Evolutionary conservation across 1,140 invertebrate species (phyloP).

Genomic region (Choristoneura fumiferana): DNA sequence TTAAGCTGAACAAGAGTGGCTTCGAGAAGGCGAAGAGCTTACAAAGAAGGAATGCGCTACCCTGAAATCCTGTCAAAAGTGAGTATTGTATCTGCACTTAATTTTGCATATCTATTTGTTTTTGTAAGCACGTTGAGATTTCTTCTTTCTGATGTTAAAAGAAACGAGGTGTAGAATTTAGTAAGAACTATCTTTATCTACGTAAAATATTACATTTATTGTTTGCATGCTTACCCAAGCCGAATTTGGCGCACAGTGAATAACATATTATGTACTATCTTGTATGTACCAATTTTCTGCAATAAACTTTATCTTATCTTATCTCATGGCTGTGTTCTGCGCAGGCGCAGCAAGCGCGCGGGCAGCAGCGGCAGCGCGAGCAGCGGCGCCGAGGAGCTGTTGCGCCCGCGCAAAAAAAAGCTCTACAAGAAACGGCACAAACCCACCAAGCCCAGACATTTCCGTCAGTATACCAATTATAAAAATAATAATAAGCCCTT

Average conservation of each 20-base stretch:
- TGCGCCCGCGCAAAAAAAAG: constrained; percentile 74
- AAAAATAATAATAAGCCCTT: no score
- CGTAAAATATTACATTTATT: no score
- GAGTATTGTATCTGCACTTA: constrained; percentile 28
- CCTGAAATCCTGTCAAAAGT: constrained; percentile 72
- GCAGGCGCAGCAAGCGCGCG: constrained; percentile 67
- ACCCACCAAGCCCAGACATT: constrained; percentile 59
- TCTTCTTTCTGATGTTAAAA: neutral
- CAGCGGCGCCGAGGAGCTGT: constrained; percentile 70
- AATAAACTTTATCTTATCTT: no score
- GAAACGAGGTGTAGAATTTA: no score
- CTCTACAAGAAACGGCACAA: constrained; percentile 75
- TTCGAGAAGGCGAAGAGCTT: constrained; percentile 69
- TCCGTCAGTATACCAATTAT: constrained; percentile 70
- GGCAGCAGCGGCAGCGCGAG: constrained; percentile 74
- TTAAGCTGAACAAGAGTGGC: constrained; percentile 70
- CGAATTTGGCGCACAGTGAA: no score
- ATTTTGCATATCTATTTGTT: no score
- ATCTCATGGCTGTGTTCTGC: neutral
- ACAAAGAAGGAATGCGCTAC: constrained; percentile 67
- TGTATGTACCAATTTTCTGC: no score
- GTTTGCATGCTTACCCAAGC: no score
- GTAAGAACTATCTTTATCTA: no score
- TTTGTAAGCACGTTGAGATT: neutral
- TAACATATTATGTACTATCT: no score